phyloP scores from a whole-genome alignment of 1,140 invertebrate genomes.

The Rhizoglyphus robini region DNA sequence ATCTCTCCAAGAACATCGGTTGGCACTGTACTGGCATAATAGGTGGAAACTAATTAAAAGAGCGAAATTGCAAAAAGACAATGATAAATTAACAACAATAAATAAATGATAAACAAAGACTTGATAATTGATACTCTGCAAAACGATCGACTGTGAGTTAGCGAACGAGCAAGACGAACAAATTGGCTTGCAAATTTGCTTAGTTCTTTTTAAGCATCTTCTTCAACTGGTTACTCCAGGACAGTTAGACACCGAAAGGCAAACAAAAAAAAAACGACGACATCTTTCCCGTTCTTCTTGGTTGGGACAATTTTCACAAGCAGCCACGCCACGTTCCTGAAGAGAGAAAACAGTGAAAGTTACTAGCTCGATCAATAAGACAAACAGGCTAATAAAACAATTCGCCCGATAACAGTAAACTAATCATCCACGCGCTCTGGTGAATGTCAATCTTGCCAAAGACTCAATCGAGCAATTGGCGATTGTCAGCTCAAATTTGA shows the following conservation, averaged over 20 bases:
- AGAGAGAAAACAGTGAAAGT: neutral
- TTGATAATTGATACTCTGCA: too few relatives aligned
- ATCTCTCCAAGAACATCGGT: too few relatives aligned
- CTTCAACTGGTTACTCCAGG: slow-evolving; percentile 87
- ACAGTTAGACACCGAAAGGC: slow-evolving; percentile 90
- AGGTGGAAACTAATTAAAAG: too few relatives aligned
- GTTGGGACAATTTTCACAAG: slow-evolving; percentile 95
- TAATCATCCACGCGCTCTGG: neutral
- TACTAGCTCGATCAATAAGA: neutral
- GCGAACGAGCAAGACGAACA: slow-evolving; percentile 85
- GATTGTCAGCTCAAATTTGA: neutral
- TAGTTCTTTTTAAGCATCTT: slow-evolving; percentile 55
- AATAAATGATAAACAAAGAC: too few relatives aligned
- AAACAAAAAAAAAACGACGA: slow-evolving; percentile 81
- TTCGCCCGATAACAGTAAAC: neutral
- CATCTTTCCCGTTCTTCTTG: slow-evolving; percentile 87
- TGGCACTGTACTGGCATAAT: too few relatives aligned
- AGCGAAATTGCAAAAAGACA: too few relatives aligned
- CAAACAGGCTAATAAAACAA: neutral
- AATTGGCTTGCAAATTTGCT: too few relatives aligned
- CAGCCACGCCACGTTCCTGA: slow-evolving; percentile 97
- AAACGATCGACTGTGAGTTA: slow-evolving; percentile 81
- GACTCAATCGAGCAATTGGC: neutral
- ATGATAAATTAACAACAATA: too few relatives aligned
- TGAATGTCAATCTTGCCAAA: neutral